A percentile compares a stretch with the other conserved stretches of the same genome.
phyloP scores from a whole-genome alignment of 2,888 invertebrate genomes.

The Cryptocephalus primarius region DNA sequence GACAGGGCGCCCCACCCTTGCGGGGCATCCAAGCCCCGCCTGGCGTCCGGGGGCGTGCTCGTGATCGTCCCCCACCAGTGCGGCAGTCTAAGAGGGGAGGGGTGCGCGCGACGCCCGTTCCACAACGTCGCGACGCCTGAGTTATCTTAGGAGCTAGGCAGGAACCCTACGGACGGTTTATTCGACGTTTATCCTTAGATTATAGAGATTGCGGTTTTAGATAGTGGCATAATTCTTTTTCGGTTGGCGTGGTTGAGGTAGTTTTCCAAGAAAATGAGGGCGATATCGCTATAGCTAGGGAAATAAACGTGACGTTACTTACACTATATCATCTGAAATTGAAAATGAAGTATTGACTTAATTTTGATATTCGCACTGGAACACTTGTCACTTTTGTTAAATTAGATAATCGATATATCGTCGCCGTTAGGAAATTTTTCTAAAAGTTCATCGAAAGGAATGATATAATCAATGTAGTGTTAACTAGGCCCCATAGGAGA shows the following conservation, averaged over 20 bases:
- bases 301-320: no score
- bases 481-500: no score
- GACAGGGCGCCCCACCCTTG: background rate
- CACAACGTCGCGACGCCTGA: constrained; percentile 2
- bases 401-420: no score
- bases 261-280: background rate
- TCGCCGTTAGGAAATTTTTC: no score
- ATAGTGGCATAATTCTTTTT: constrained; percentile 9
- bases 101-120: background rate
- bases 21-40: background rate
- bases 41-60: constrained; percentile 1
- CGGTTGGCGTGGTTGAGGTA: constrained; percentile 1
- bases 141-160: constrained; percentile 4
- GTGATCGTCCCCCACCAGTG: constrained; percentile 1
- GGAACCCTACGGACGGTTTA: constrained; percentile 5
- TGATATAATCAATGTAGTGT: no score
- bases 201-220: constrained; percentile 11
- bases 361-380: no score
- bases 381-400: no score
- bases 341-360: no score
- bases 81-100: background rate
- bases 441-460: no score
- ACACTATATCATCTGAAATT: background rate
- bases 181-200: constrained; percentile 11
- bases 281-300: no score